Base-by-base conservation (phyloP, 1,140 invertebrate species). In the Trialeurodes vaporariorum region DNA sequence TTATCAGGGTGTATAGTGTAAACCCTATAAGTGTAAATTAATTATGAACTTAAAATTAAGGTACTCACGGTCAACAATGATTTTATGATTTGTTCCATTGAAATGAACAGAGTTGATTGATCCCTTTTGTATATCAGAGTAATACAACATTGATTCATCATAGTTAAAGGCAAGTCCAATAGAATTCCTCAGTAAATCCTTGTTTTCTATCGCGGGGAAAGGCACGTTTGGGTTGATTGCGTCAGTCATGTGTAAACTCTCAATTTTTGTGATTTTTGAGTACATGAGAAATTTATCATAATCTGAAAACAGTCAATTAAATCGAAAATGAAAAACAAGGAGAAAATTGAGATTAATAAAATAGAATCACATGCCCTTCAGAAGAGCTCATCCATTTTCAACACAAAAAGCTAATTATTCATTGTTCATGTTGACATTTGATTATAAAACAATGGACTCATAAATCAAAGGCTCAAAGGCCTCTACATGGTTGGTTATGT, bases 161-260 rank as follows among this genome's bases (percentile, higher is more conserved):
- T 91, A 92, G 79, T 93, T 89, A 77, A 87, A 92, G 1, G 89
- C 83, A 5, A 96, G 80, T 27, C 89, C 90, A 73, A 94, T 93
- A 2, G 91, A 90, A 78, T 94, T 93, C 61, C 87, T 81, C 82
- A 94, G 89, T 67, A 85, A 76, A 1, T 84, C 82, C 65, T 81
- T 82, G 71, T 88, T 85, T 67, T 85, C 82, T 27, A 94, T 90
- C n/a, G 83, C 80, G 49, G 85, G 83, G 69, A 88, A 86, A 0
- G 92, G 91, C 27, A 89, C 82, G 74, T 92, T 93, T 65, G 86
- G 83, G 70, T 89, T 82, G 13, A 82, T 80, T 27, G 85, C 84
- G 73, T 90, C 85, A 58, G 81, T 82, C 72, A 91, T 83, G 71
- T 91, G 86, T 1, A 91, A 84, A 69, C 85, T 90, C 71, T 91